Percentiles rank a stretch among this genome's conserved stretches.
Conservation (phyloP, 2,888 invertebrate genomes). For the Arenicola marina region DNA sequence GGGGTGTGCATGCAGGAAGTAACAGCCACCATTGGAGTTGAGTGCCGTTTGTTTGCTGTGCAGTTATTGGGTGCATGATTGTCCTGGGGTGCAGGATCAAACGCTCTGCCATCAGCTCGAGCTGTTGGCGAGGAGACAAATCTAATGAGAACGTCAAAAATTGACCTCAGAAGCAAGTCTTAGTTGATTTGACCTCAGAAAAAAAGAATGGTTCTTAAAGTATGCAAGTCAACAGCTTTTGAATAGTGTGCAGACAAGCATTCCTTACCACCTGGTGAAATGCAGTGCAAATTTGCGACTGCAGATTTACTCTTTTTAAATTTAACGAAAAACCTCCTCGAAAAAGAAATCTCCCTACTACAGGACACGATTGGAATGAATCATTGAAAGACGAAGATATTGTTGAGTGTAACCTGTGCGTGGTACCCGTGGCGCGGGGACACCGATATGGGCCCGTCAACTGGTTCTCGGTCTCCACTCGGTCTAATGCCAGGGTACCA, state of each 20-base stretch:
- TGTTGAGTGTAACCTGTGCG: too few species aligned
- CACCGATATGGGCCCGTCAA: too few species aligned
- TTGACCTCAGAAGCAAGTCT: too few species aligned
- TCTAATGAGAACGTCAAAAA: background rate
- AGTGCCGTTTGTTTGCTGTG: background rate
- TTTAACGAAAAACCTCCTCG: too few species aligned
- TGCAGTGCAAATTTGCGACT: too few species aligned
- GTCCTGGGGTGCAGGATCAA: constrained; percentile 9
- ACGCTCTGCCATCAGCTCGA: background rate
- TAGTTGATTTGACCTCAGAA: background rate
- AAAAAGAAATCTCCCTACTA: too few species aligned
- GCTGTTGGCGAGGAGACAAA: background rate
- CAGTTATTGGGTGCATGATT: constrained; percentile 11
- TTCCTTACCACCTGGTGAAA: constrained; percentile 11
- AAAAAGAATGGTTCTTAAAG: background rate
- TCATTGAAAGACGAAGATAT: too few species aligned
- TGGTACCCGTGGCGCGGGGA: too few species aligned
- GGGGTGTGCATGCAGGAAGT: constrained; percentile 5
- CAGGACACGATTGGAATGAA: too few species aligned
- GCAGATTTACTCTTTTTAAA: too few species aligned
- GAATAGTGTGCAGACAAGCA: background rate
- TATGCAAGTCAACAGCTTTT: constrained; percentile 20
- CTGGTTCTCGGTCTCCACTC: too few species aligned
- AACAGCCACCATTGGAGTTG: background rate
- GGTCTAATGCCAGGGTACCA: too few species aligned